A percentile compares a stretch with the other conserved stretches of the same genome.
Conservation (phyloP, 2,113 vertebrate species). For the Mola mola region DNA sequence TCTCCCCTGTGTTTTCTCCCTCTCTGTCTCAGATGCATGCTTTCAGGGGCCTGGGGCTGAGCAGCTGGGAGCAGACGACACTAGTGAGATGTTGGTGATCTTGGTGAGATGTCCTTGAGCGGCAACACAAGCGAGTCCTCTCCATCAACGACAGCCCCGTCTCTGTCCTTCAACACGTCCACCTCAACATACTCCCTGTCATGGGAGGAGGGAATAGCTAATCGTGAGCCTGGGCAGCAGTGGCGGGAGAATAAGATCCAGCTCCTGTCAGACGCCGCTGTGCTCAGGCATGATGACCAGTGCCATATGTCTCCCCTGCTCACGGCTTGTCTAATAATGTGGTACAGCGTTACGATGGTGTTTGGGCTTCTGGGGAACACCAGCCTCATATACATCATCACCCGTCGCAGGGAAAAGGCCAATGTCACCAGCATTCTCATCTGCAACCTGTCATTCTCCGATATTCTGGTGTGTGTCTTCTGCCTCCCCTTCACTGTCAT, state of each 20-base stretch:
- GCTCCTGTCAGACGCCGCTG: conserved; percentile 62
- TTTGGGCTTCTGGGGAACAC: conserved; percentile 90
- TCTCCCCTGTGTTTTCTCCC: conserved; percentile 7
- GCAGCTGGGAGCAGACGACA: conserved; percentile 39
- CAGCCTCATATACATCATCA: conserved; percentile 87
- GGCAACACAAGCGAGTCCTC: conserved; percentile 50
- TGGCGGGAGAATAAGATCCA: conserved; percentile 51
- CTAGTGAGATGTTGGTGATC: too few relatives aligned
- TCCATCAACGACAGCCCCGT: conserved; percentile 28
- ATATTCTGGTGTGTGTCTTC: conserved; percentile 90
- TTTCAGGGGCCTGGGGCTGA: conserved; percentile 46
- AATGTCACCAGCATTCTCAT: conserved; percentile 92
- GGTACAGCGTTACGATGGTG: conserved; percentile 87
- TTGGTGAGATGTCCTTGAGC: conserved; percentile 67
- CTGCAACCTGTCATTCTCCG: conserved; percentile 92
- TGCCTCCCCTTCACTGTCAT: conserved; percentile 89
- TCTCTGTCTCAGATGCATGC: conserved; percentile 46
- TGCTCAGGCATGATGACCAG: conserved; percentile 75
- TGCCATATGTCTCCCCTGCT: conserved; percentile 83
- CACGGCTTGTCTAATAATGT: conserved; percentile 82
- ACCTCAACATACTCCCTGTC: conserved; percentile 11
- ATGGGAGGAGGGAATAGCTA: conserved; percentile 45
- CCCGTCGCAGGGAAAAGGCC: conserved; percentile 86
- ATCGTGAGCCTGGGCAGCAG: conserved; percentile 33
- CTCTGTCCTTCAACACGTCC: conserved; percentile 50